phyloP scores from a whole-genome alignment of 2,113 vertebrate genomes.

The Callopanchax toddi region DNA sequence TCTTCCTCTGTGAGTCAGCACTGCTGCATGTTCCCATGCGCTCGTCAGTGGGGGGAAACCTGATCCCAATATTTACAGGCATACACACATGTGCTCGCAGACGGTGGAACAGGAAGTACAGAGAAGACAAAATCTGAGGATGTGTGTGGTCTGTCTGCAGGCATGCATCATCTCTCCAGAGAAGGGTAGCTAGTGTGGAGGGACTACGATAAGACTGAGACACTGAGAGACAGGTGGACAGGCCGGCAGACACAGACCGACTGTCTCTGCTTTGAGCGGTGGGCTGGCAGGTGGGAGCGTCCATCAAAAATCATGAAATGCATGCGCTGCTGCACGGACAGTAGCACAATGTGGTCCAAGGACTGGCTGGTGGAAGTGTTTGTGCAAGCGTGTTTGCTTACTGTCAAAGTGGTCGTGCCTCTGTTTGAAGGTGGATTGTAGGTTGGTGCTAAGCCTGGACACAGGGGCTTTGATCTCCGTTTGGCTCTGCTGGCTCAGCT shows the following conservation, averaged over 20 bases:
- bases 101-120: constrained; percentile 63
- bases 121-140: constrained; percentile 64
- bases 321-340: constrained; percentile 13
- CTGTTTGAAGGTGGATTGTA: constrained; percentile 90
- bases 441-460: constrained; percentile 84
- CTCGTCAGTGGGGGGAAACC: constrained; percentile 66
- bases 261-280: constrained; percentile 61
- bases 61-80: constrained; percentile 74
- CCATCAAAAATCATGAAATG: constrained; percentile 58
- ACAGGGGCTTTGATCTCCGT: constrained; percentile 90
- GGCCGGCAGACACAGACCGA: constrained; percentile 59
- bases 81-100: constrained; percentile 54
- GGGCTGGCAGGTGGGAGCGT: constrained; percentile 69
- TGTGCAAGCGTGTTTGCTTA: constrained; percentile 63
- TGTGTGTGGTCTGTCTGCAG: constrained; percentile 77
- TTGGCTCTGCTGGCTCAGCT: constrained; percentile 91
- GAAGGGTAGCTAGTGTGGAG: constrained; percentile 11
- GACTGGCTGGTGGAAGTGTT: constrained; percentile 9
- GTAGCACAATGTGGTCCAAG: constrained; percentile 8
- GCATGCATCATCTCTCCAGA: constrained; percentile 51
- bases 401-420: constrained; percentile 91
- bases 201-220: constrained; percentile 39
- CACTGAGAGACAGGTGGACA: constrained; percentile 76
- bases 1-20: constrained; percentile 77
- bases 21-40: constrained; percentile 70